Conservation (phyloP, 2,797 vertebrate species). For the Zonotrichia albicollis region DNA sequence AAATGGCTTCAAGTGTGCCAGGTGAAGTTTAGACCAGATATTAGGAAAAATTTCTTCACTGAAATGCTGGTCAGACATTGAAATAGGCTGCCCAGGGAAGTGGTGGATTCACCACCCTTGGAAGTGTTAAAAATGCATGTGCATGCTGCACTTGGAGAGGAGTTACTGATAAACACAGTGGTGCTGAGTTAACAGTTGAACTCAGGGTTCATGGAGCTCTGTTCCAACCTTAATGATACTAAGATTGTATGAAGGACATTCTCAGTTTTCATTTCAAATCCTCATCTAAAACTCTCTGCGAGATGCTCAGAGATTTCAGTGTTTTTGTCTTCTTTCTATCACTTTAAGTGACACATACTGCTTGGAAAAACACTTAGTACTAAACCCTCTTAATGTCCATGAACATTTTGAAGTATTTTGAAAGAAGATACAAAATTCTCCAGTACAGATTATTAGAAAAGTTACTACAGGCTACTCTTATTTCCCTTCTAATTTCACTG, state of each 20-base stretch:
- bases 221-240: neutral
- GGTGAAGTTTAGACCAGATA: neutral
- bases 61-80: neutral
- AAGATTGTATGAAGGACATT: neutral
- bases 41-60: neutral
- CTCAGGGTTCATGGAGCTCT: neutral
- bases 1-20: neutral
- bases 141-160: no score
- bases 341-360: neutral
- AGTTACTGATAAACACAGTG: neutral
- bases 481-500: neutral
- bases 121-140: neutral
- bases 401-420: neutral
- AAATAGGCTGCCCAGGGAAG: neutral
- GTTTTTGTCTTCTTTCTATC: neutral
- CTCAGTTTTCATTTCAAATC: neutral
- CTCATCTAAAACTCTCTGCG: neutral
- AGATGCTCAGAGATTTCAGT: neutral
- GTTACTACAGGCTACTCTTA: neutral
- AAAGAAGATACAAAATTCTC: neutral
- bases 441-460: neutral
- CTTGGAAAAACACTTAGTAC: neutral
- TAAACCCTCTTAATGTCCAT: neutral
- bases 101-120: neutral
- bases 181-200: neutral